Percentiles rank a stretch among this genome's conserved stretches.
phyloP scores from a whole-genome alignment of 2,888 invertebrate species.

The Opisthograptis luteolata region DNA sequence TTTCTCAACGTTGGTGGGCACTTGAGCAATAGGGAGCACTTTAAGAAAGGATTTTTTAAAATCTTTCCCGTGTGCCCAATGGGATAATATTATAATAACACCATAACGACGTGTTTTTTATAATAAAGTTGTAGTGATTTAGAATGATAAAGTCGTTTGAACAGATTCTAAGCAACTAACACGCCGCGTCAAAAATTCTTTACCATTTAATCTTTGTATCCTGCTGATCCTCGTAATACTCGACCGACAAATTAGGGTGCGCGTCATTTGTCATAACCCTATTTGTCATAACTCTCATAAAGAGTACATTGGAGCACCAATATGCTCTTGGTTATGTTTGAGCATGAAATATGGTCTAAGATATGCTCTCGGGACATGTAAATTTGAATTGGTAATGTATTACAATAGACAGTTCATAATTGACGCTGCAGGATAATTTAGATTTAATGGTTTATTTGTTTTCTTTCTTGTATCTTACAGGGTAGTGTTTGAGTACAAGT shows the following conservation, averaged over 20 bases:
- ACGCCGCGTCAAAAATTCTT: conserved; percentile 6
- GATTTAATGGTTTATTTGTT: neutral
- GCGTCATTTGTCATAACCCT: conserved; percentile 67
- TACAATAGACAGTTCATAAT: conserved; percentile 34
- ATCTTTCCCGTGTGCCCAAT: no score
- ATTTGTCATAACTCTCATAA: conserved; percentile 57
- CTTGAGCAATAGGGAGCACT: no score
- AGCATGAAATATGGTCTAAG: conserved; percentile 56
- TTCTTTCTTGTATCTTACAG: no score
- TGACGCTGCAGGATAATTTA: conserved; percentile 29
- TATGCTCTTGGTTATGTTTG: conserved; percentile 40
- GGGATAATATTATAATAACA: no score
- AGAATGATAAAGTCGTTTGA: no score
- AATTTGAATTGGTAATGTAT: conserved; percentile 37
- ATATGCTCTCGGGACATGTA: conserved; percentile 35
- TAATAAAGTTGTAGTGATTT: no score
- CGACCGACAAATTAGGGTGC: conserved; percentile 71
- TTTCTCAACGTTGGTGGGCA: no score
- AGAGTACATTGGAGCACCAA: conserved; percentile 52
- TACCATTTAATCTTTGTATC: conserved; percentile 44
- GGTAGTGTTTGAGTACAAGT: no score
- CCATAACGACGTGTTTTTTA: no score
- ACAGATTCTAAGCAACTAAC: neutral
- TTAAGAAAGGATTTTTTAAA: no score
- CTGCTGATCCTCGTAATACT: conserved; percentile 65